Conservation (phyloP, 2,888 invertebrate species). For the Phania funesta region DNA sequence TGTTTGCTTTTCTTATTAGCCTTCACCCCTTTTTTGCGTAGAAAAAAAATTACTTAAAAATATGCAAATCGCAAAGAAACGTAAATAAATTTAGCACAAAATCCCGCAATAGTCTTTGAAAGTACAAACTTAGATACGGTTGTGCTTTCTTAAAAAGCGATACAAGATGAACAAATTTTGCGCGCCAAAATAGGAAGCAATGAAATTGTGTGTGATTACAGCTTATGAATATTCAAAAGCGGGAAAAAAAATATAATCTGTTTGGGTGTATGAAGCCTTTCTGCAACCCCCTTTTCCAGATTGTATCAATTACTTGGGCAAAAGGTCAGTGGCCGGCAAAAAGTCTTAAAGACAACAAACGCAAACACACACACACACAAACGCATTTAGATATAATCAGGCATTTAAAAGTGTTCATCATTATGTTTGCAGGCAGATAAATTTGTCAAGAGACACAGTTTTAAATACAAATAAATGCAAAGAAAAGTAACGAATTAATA, state of each 20-base stretch:
- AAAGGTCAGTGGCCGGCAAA: slow-evolving; percentile 56
- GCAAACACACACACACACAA: background rate
- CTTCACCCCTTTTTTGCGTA: slow-evolving; percentile 14
- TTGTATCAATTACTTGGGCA: slow-evolving; percentile 40
- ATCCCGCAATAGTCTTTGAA: slow-evolving; percentile 33
- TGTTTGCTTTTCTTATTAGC: background rate
- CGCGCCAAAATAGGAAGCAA: slow-evolving; percentile 61
- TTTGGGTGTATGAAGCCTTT: background rate
- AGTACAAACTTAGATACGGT: slow-evolving; percentile 26
- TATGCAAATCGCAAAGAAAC: slow-evolving; percentile 39
- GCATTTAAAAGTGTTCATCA: slow-evolving; percentile 17
- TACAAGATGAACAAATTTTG: slow-evolving; percentile 25
- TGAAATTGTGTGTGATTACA: background rate
- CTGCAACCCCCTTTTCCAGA: slow-evolving; percentile 29
- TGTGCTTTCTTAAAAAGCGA: background rate
- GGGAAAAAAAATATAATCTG: background rate
- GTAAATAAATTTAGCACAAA: slow-evolving; percentile 41
- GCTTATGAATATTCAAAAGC: slow-evolving; percentile 44
- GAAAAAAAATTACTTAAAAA: background rate
- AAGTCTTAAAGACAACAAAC: slow-evolving; percentile 34
- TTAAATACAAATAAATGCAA: background rate
- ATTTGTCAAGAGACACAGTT: background rate
- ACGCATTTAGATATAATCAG: background rate
- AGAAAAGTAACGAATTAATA: background rate
- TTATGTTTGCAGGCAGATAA: slow-evolving; percentile 51